Conservation (phyloP, 1,140 invertebrate genomes). For the Cherax quadricarinatus region DNA sequence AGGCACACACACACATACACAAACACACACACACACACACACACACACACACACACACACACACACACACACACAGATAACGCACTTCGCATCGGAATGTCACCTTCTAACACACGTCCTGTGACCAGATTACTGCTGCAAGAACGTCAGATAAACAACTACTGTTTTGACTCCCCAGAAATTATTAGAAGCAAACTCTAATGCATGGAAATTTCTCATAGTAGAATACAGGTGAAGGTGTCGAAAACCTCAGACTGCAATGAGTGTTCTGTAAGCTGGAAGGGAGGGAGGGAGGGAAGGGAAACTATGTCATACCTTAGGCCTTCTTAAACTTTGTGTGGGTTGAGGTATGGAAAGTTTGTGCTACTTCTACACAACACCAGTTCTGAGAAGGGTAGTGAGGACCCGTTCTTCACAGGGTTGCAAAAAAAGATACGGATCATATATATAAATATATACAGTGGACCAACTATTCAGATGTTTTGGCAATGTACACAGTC, state of each 20-base stretch:
- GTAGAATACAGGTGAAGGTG: background rate
- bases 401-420: background rate
- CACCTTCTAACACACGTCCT: too few species aligned
- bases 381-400: background rate
- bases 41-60: too few species aligned
- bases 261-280: background rate
- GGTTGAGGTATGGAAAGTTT: background rate
- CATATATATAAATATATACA: conserved; percentile 27
- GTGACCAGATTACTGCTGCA: too few species aligned
- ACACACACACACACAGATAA: too few species aligned
- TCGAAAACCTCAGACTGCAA: background rate
- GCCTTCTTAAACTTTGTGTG: too few species aligned
- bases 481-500: background rate
- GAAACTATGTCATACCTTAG: background rate
- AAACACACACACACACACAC: too few species aligned
- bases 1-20: too few species aligned
- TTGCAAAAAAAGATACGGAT: background rate
- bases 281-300: background rate
- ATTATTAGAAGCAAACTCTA: background rate
- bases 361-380: background rate
- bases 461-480: background rate
- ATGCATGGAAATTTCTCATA: background rate
- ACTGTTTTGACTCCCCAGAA: background rate
- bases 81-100: too few species aligned
- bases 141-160: background rate